phyloP scores from a whole-genome alignment of 1,140 invertebrate genomes.

The Leptopilina boulardi region DNA sequence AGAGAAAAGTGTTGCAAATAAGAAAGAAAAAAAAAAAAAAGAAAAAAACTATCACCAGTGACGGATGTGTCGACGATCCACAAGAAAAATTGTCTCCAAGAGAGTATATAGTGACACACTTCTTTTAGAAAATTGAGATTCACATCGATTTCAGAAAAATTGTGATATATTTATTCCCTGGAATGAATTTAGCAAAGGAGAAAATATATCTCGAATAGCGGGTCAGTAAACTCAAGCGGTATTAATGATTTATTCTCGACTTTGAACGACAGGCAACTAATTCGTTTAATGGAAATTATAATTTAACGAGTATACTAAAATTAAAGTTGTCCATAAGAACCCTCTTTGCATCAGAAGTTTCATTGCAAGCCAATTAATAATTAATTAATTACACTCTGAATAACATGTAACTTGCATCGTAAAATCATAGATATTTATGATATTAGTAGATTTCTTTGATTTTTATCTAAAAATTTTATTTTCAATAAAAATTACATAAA shows the following conservation, averaged over 20 bases:
- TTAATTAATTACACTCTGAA: background rate
- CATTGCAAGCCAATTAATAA: background rate
- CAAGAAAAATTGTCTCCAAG: background rate
- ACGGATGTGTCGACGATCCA: background rate
- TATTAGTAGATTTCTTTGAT: too few relatives aligned
- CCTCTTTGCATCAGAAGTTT: background rate
- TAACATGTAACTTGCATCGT: too few relatives aligned
- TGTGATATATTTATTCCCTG: conserved; percentile 9
- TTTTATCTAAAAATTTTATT: too few relatives aligned
- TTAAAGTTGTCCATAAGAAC: background rate
- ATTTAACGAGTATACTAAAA: conserved; percentile 1
- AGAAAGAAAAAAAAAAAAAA: background rate
- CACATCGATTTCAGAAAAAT: background rate
- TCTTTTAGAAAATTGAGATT: background rate
- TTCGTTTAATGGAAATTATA: background rate
- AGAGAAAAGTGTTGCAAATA: conserved; percentile 1
- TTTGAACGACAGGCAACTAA: background rate
- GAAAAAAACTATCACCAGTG: background rate
- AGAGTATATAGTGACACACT: background rate
- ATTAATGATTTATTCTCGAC: background rate
- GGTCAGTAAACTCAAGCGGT: background rate
- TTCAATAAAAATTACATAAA: too few relatives aligned
- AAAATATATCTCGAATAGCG: background rate
- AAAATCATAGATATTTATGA: too few relatives aligned
- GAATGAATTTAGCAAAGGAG: conserved; percentile 1